phyloP scores from a whole-genome alignment of 2,888 invertebrate genomes.

The Melanchra persicariae region DNA sequence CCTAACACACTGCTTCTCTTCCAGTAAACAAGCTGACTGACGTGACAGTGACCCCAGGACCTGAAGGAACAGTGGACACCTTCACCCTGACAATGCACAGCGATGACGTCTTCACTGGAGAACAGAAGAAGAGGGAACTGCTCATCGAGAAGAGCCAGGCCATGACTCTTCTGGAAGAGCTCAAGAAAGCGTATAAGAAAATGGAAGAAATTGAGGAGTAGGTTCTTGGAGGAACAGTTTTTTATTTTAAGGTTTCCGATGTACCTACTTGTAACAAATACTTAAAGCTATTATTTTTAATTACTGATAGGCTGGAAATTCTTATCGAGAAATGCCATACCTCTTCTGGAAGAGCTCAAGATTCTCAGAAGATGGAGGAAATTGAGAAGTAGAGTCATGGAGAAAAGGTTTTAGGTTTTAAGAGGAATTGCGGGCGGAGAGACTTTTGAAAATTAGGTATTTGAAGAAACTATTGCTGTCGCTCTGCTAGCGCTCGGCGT shows the following conservation, averaged over 20 bases:
- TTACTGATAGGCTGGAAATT: too few relatives aligned
- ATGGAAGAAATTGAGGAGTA: constrained; percentile 77
- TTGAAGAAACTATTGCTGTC: too few relatives aligned
- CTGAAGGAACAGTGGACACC: constrained; percentile 79
- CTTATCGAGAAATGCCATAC: too few relatives aligned
- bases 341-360: too few relatives aligned
- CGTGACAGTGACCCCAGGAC: constrained; percentile 74
- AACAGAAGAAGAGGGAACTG: constrained; percentile 75
- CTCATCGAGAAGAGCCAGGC: constrained; percentile 80
- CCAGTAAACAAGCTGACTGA: constrained; percentile 85
- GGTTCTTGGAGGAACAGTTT: neutral
- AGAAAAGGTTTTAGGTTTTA: too few relatives aligned
- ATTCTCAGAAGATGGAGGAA: too few relatives aligned
- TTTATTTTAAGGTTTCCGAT: neutral
- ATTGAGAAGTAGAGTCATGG: too few relatives aligned
- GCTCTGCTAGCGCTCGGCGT: too few relatives aligned
- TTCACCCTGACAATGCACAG: constrained; percentile 78
- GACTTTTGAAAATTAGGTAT: too few relatives aligned
- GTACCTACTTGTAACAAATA: neutral
- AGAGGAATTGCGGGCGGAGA: too few relatives aligned
- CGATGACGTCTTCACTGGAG: constrained; percentile 79
- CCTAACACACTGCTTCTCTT: constrained; percentile 49
- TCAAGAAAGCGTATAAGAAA: constrained; percentile 79
- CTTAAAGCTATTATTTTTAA: too few relatives aligned
- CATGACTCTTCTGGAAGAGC: constrained; percentile 74